Percentiles rank a stretch among this genome's conserved stretches.
Conservation (phyloP, 1,140 invertebrate genomes). For the Papilio dardanus region DNA sequence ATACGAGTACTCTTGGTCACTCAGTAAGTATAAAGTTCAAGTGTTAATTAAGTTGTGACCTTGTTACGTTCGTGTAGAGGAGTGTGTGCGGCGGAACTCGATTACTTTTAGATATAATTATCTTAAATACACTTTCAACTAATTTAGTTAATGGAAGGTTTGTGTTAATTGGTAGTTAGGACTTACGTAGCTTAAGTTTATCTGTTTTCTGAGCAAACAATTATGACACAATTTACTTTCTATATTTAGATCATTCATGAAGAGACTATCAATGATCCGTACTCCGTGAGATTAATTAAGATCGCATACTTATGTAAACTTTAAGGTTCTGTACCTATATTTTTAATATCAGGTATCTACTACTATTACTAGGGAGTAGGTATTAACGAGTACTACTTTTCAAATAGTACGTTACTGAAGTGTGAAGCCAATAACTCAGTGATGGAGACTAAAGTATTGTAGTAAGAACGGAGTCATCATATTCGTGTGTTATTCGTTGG, state of each 20-base stretch:
- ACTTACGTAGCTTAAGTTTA: not conserved
- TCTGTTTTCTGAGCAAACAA: not conserved
- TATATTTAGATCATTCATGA: not conserved
- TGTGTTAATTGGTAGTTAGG: not conserved
- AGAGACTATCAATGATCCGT: not conserved
- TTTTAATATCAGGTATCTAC: too few species aligned
- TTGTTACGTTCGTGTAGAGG: not conserved
- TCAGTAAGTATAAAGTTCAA: not conserved
- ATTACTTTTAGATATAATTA: not conserved
- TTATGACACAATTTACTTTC: not conserved
- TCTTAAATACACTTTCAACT: slow-evolving; percentile 8
- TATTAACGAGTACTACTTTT: too few species aligned
- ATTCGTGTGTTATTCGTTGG: not conserved
- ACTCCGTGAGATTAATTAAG: too few species aligned
- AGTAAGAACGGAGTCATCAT: not conserved
- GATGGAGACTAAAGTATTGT: too few species aligned
- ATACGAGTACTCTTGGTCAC: too few species aligned
- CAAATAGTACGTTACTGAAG: too few species aligned
- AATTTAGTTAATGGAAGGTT: slow-evolving; percentile 8
- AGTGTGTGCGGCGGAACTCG: not conserved
- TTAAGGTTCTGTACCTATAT: too few species aligned
- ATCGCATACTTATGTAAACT: too few species aligned
- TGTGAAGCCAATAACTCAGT: too few species aligned
- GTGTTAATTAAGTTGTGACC: not conserved
- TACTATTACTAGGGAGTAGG: too few species aligned